A percentile compares a stretch with the other conserved stretches of the same genome.
phyloP scores from a whole-genome alignment of 2,113 vertebrate genomes.

The Trematomus loennbergii region DNA sequence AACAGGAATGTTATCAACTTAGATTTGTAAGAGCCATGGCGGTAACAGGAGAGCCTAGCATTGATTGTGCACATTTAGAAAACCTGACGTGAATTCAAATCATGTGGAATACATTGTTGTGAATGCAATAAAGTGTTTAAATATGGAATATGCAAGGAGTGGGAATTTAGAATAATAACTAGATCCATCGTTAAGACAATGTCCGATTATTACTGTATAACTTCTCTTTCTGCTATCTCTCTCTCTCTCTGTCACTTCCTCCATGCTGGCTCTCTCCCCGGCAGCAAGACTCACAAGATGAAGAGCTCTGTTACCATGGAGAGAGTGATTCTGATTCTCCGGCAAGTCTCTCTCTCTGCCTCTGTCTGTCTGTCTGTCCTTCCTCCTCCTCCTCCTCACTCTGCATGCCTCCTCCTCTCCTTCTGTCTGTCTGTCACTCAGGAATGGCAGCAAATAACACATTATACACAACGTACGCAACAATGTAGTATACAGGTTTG shows the following conservation, averaged over 20 bases:
- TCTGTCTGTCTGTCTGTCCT: slow-evolving; percentile 18
- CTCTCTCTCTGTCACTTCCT: slow-evolving; percentile 55
- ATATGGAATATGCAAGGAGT: no score
- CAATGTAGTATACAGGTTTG: not conserved
- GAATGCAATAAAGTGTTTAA: no score
- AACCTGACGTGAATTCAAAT: no score
- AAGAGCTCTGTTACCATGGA: slow-evolving; percentile 89
- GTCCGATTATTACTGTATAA: not conserved
- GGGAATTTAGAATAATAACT: not conserved
- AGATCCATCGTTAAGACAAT: no score
- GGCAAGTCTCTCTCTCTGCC: slow-evolving; percentile 89
- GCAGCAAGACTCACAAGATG: slow-evolving; percentile 87
- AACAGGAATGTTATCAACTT: no score
- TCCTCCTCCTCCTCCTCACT: slow-evolving; percentile 37
- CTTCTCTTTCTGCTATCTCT: slow-evolving; percentile 21
- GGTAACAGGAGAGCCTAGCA: no score
- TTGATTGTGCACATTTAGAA: no score
- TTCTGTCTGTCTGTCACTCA: not conserved
- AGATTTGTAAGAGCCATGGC: no score
- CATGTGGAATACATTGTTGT: no score
- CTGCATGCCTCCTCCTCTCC: not conserved
- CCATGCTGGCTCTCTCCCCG: slow-evolving; percentile 75
- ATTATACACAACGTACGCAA: no score
- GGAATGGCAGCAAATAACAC: not conserved
- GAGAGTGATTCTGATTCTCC: slow-evolving; percentile 88